phyloP scores from a whole-genome alignment of 2,797 vertebrate genomes.

The Perodicticus potto region DNA sequence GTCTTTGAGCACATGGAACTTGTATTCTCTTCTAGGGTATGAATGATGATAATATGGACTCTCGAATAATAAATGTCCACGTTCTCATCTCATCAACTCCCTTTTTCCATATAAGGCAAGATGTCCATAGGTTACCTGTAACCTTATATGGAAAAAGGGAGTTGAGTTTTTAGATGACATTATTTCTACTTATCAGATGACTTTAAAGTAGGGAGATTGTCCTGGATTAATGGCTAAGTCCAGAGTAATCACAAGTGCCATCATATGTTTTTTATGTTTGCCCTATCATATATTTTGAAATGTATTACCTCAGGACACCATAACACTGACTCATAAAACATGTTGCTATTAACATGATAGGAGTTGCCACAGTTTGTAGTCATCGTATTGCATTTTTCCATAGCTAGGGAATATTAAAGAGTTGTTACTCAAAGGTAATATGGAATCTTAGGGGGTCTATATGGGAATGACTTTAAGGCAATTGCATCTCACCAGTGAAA shows the following conservation, averaged over 20 bases:
- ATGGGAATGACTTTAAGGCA: constrained; percentile 76
- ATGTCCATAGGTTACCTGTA: not conserved
- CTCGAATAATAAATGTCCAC: not conserved
- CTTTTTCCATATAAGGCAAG: too few species aligned
- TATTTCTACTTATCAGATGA: not conserved
- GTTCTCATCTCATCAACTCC: not conserved
- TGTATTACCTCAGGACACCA: not conserved
- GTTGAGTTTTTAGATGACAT: not conserved
- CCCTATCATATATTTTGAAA: constrained; percentile 27
- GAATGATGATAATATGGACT: not conserved
- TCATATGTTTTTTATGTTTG: not conserved
- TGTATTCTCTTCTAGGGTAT: not conserved
- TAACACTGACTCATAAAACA: constrained; percentile 41
- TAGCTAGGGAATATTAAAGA: constrained; percentile 63
- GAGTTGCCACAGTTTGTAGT: constrained; percentile 50
- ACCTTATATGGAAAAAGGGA: not conserved
- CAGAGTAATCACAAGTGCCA: too few species aligned
- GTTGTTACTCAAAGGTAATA: constrained; percentile 53
- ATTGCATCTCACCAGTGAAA: constrained; percentile 77
- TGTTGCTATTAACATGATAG: constrained; percentile 49
- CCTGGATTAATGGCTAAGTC: too few species aligned
- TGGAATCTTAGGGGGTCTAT: constrained; percentile 66
- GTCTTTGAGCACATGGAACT: not conserved
- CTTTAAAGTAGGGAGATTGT: not conserved
- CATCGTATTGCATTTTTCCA: constrained; percentile 63